Conservation (phyloP, 2,888 invertebrate species). For the Melolontha melolontha region DNA sequence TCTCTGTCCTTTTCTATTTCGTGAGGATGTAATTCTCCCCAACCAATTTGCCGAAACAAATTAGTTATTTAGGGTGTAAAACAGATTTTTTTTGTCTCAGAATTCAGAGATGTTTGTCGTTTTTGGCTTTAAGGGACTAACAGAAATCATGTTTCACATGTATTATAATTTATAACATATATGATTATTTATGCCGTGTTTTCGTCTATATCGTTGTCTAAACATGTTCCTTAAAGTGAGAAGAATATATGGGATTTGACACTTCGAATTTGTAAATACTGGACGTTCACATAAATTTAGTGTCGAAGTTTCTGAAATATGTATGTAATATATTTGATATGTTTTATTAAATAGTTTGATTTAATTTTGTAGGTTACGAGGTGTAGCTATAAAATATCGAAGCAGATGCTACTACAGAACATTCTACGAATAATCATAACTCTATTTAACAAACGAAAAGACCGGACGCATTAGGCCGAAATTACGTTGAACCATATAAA, state of each 20-base stretch:
- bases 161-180: too few species aligned
- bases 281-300: background rate
- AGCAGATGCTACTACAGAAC: too few species aligned
- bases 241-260: slow-evolving; percentile 26
- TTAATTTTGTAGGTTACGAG: too few species aligned
- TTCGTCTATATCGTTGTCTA: slow-evolving; percentile 29
- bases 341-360: too few species aligned
- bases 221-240: slow-evolving; percentile 29
- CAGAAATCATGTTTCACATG: slow-evolving; percentile 4
- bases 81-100: slow-evolving; percentile 45
- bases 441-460: too few species aligned
- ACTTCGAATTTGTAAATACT: slow-evolving; percentile 1
- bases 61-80: slow-evolving; percentile 50
- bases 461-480: too few species aligned
- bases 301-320: too few species aligned
- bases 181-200: slow-evolving; percentile 32
- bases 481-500: too few species aligned
- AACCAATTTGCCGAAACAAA: slow-evolving; percentile 50
- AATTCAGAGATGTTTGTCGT: slow-evolving; percentile 27
- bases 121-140: slow-evolving; percentile 32
- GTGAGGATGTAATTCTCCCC: slow-evolving; percentile 42
- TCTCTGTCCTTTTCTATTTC: slow-evolving; percentile 41
- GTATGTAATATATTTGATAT: too few species aligned
- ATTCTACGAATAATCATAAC: too few species aligned
- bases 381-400: too few species aligned